Evolutionary conservation across 1,140 invertebrate species (phyloP), one percentile per base, ranked within the genome.

Genomic region (Geopemphigus sp.): DNA sequence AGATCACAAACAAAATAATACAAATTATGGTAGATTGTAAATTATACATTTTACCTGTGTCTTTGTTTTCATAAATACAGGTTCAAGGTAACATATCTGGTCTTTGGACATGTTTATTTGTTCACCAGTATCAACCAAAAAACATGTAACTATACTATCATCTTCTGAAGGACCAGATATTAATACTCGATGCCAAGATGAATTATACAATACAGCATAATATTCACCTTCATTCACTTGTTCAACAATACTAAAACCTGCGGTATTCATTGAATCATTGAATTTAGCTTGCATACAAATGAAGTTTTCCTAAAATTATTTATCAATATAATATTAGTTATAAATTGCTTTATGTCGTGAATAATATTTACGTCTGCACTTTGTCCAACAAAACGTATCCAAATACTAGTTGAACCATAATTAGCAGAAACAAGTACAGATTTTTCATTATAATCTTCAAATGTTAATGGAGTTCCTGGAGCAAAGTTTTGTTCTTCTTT

Each of bases 341-440:
- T 24, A 53, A 17, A 32, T 15, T 54, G 32, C 3, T 39, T 26
- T 56, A 17, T 57, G 1, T 45, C 12, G 61, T 59, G 45, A 61
- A 45, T 22, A 24, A 29, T 47, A 61, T 15, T 61, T 78, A 78
- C 74, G 63, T 78, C 74, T 45, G 57, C 57, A 50, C 29, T 61
- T 6, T 59, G 39, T 19, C 39, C 74, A 63, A 78, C 57, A 19
- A 61, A 63, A 61, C 74, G 74, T n/a, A 78, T 29, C 39, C 57
- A 61, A 78, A 78, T 15, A 61, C 17, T 26, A 47, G 39, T 11
- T 29, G 74, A 50, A 50, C 74, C 57, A 61, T 78, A 78, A 22
- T 61, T 78, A 19, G 74, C 74, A 56, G 74, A 61, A 24, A 78
- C 74, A n/a, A 78, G 57, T 26, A 78, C 45, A 61, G 57, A 78